Evolutionary conservation across 2,888 invertebrate species (phyloP).

Genomic region (Lasiommata megera): DNA sequence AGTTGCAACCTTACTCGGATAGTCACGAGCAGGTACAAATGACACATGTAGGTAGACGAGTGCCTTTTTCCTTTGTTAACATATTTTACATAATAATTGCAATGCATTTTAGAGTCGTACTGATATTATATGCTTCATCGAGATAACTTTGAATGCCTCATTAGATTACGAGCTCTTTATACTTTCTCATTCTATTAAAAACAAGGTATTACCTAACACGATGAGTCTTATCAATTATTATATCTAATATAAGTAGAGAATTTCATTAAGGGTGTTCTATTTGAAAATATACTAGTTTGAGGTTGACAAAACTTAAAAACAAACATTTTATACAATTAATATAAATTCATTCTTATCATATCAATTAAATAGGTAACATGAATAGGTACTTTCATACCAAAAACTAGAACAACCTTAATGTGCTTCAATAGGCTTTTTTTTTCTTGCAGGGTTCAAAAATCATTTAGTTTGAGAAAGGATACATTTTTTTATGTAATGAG

Average conservation of each 20-base stretch:
- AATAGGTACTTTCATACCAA: not conserved
- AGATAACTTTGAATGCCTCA: slow-evolving; percentile 24
- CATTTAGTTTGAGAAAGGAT: slow-evolving; percentile 7
- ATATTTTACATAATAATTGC: slow-evolving; percentile 33
- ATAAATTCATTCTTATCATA: too few species aligned
- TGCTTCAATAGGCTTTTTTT: not conserved
- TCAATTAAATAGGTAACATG: too few species aligned
- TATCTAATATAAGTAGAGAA: not conserved
- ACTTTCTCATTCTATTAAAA: slow-evolving; percentile 28
- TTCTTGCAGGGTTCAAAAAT: not conserved
- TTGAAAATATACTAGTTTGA: too few species aligned
- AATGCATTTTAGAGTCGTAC: slow-evolving; percentile 42
- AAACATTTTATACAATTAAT: too few species aligned
- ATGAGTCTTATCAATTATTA: not conserved
- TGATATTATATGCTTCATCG: slow-evolving; percentile 22
- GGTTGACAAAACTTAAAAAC: too few species aligned
- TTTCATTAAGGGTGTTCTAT: slow-evolving; percentile 2
- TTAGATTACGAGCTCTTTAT: slow-evolving; percentile 25
- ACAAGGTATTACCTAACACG: not conserved
- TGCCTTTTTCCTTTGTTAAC: slow-evolving; percentile 46
- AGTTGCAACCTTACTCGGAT: slow-evolving; percentile 81
- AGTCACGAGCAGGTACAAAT: slow-evolving; percentile 78
- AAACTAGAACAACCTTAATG: not conserved
- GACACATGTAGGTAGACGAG: slow-evolving; percentile 61
- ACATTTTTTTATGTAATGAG: not conserved